phyloP scores from a whole-genome alignment of 2,888 invertebrate species.

The Lasioglossum morio region DNA sequence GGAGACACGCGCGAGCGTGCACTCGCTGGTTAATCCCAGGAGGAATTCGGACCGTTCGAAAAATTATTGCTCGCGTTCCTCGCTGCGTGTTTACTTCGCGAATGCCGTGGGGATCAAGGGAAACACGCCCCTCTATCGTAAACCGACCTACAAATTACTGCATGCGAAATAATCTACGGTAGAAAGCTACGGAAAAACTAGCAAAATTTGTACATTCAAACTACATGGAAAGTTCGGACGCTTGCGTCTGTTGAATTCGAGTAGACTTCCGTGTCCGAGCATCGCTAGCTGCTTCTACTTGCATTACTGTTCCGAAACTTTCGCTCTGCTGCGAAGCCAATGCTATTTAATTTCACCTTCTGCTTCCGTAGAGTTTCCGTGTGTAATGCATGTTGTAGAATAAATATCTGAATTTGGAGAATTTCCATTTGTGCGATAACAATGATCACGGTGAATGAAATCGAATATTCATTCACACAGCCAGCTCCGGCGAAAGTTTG shows the following conservation, averaged over 20 bases:
- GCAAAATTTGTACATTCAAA: not conserved
- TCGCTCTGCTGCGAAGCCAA: not conserved
- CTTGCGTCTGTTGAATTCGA: not conserved
- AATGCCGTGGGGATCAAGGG: constrained; percentile 31
- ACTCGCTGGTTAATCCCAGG: constrained; percentile 45
- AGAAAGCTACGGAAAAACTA: not conserved
- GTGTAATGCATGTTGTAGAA: not conserved
- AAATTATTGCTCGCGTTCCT: constrained; percentile 53
- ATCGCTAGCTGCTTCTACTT: not conserved
- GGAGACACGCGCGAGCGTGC: constrained; percentile 57
- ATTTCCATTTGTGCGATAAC: not conserved
- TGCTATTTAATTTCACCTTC: not conserved
- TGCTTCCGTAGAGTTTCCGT: not conserved
- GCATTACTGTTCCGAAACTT: constrained; percentile 1
- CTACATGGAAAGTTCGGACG: not conserved
- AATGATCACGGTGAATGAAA: not conserved
- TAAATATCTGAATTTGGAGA: not conserved
- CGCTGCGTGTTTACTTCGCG: constrained; percentile 5
- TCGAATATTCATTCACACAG: not conserved
- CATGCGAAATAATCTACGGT: not conserved
- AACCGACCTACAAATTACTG: constrained; percentile 12
- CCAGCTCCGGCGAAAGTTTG: not conserved
- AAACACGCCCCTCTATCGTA: not conserved
- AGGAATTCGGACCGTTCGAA: constrained; percentile 56
- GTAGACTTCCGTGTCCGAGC: not conserved